These are phyloP conservation scores for Phoxinus phoxinus DNA, from an alignment of 2,113 vertebrate genomes.

Conservation along the genomic window DNA sequence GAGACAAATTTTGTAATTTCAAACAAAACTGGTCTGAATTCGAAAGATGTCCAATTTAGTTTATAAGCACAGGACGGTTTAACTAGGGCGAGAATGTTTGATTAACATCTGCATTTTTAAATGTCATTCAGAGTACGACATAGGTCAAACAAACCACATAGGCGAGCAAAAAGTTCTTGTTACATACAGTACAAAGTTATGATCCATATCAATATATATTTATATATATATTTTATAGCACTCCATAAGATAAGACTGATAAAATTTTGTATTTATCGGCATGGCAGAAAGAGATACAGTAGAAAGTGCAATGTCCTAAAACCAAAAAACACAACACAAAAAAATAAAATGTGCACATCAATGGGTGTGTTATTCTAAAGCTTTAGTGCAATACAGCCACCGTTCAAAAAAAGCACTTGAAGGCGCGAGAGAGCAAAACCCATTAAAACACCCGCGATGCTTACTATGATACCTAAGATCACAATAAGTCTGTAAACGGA, in stretches of 20 bases:
- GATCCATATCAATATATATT: slow-evolving; percentile 43
- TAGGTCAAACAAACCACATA: slow-evolving; percentile 25
- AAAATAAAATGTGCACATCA: slow-evolving; percentile 55
- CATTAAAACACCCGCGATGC: slow-evolving; percentile 45
- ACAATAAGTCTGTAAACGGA: slow-evolving; percentile 67
- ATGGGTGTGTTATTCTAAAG: slow-evolving; percentile 53
- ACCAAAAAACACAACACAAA: background rate
- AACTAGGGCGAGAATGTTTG: background rate
- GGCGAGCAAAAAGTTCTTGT: slow-evolving; percentile 40
- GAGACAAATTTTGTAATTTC: slow-evolving; percentile 30
- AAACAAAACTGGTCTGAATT: slow-evolving; percentile 25
- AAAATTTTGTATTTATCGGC: slow-evolving; percentile 41
- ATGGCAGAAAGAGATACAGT: slow-evolving; percentile 49
- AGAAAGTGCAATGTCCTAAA: slow-evolving; percentile 63
- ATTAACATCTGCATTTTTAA: slow-evolving; percentile 29
- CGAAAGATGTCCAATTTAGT: slow-evolving; percentile 7
- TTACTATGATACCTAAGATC: slow-evolving; percentile 52
- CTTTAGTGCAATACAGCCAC: slow-evolving; percentile 71
- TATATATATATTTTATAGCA: slow-evolving; percentile 45
- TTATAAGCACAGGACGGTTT: background rate
- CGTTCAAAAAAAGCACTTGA: slow-evolving; percentile 62
- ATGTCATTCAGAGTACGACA: slow-evolving; percentile 32
- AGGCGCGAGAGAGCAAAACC: slow-evolving; percentile 47
- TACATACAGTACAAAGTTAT: slow-evolving; percentile 49
- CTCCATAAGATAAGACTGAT: slow-evolving; percentile 33